Evolutionary conservation across 2,797 vertebrate genomes (phyloP).

Genomic region (Onychomys arenicola): DNA sequence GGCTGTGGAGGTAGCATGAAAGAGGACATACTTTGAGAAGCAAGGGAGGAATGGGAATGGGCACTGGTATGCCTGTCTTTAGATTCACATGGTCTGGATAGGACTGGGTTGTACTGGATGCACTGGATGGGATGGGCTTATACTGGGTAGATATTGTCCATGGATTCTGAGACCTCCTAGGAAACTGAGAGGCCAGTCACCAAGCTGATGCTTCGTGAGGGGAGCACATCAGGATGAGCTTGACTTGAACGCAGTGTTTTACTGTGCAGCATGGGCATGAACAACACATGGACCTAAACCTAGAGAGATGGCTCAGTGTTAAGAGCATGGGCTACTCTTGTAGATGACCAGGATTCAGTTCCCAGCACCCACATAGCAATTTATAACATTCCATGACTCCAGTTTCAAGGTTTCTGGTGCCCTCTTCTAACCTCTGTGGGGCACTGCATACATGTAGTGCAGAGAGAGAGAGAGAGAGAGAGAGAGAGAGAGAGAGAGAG

Average conservation of each 20-base stretch:
- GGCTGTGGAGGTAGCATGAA: not conserved
- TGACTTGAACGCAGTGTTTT: not conserved
- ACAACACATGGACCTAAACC: not conserved
- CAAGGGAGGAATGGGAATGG: not conserved
- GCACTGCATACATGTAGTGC: not conserved
- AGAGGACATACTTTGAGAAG: not conserved
- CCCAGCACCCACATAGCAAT: not conserved
- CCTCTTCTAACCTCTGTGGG: not conserved
- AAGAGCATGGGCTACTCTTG: not conserved
- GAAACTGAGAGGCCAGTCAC: not conserved
- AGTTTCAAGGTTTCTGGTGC: not conserved
- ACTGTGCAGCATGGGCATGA: not conserved
- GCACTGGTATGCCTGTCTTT: fast-evolving
- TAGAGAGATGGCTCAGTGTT: not conserved
- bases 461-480: no score
- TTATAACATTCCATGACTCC: not conserved
- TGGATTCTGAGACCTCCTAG: not conserved
- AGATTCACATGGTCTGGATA: not conserved
- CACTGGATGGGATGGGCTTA: not conserved
- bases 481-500: no score
- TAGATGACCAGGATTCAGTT: not conserved
- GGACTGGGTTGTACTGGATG: not conserved
- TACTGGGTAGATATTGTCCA: not conserved
- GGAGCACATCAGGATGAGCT: not conserved
- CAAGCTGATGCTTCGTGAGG: not conserved